Evolutionary conservation across 2,888 invertebrate genomes (phyloP).

Genomic region (Mycalesis mineus): DNA sequence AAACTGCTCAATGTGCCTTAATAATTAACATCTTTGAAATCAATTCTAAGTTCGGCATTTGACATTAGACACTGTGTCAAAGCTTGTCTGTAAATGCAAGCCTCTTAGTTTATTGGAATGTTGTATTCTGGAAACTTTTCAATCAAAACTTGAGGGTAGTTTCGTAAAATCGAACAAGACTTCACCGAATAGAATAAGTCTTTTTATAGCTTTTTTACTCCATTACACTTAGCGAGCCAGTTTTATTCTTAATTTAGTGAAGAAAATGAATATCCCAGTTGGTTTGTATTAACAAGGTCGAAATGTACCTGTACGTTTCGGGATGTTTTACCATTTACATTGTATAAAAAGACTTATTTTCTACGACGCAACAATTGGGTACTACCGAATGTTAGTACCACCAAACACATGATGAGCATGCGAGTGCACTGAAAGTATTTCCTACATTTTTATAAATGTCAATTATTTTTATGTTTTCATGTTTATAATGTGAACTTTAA

Average conservation of each 20-base stretch:
- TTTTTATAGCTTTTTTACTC: too few species aligned
- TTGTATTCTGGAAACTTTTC: slow-evolving; percentile 24
- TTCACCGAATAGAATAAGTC: too few species aligned
- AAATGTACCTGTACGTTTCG: too few species aligned
- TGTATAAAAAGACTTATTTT: too few species aligned
- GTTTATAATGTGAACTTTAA: neutral
- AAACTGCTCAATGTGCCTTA: neutral
- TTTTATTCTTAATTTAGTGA: too few species aligned
- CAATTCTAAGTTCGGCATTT: slow-evolving; percentile 15
- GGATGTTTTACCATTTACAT: too few species aligned
- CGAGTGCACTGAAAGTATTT: slow-evolving; percentile 46
- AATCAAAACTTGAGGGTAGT: slow-evolving; percentile 20
- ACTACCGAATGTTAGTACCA: slow-evolving; percentile 17
- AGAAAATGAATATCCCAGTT: too few species aligned
- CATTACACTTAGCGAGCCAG: too few species aligned
- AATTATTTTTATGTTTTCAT: neutral
- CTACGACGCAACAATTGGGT: too few species aligned
- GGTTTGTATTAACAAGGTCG: too few species aligned
- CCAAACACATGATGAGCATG: slow-evolving; percentile 67
- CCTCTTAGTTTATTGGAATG: slow-evolving; percentile 31
- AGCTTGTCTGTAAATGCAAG: slow-evolving; percentile 53
- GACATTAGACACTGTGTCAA: slow-evolving; percentile 15
- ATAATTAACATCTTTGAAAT: slow-evolving; percentile 15
- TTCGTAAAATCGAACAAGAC: too few species aligned
- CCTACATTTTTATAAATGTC: neutral